Base-by-base conservation (phyloP, 2,888 invertebrate genomes). In the Chloroclystis v-ata region DNA sequence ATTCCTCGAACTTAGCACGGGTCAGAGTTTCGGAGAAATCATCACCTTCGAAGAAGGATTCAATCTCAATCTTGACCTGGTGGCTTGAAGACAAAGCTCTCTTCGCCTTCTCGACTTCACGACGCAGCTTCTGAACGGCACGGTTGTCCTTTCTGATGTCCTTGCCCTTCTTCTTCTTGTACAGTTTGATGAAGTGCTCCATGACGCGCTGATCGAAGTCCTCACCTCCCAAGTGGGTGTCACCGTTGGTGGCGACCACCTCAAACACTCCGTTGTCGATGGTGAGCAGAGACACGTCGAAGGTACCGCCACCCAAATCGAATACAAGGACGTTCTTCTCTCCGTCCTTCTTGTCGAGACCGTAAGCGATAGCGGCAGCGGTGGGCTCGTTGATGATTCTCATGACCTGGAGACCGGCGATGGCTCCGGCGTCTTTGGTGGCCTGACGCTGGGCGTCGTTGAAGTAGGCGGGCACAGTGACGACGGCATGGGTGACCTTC, bases 181-280 rank as follows among this genome's bases (percentile, higher is more conserved):
- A 97, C 75, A 98, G 82, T 82, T 99, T 98, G 81, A 98, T 97
- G 90, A 99, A 99, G 88, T 99, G 97, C 69, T 99, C 98, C 97
- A 98, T 97, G 2, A 98, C 97, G 60, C 97, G 91, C 83, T 98
- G 97, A 87, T 98, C 98, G 81, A 98, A 99, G 89, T 99, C 99
- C 89, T 99, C 99, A 78, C 99, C 99, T 70, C 99, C 98, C 89
- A 98, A 92, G 82, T 98, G 98, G 63, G 98, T 98, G 78, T 98
- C 98, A 69, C 98, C 98, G 73, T 95, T 96, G 54, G 97, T 97
- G 0, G 96, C 93, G 0, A 95, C 94, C 41, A 94, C 93, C 89
- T 99, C 99, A 78, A 99, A 99, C 4, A 99, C 98, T 43, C 99
- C 99, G 68, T 98, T 98, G 75, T 99, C 99, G 73, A 99, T 99